These are phyloP conservation scores for Poeciliopsis infans DNA, from an alignment of 2,797 vertebrate species.

Conservation along the genomic window DNA sequence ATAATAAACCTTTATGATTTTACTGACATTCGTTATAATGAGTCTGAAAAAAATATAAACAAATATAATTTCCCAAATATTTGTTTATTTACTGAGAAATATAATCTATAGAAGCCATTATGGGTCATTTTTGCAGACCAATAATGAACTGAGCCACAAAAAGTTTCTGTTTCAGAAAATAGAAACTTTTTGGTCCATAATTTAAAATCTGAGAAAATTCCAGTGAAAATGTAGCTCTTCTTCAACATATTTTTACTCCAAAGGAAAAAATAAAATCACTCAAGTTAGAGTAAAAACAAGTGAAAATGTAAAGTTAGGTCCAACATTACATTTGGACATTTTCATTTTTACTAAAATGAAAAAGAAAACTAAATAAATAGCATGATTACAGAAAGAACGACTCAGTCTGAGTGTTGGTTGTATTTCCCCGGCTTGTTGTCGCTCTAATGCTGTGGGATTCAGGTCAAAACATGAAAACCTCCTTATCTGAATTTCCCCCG, in stretches of 20 bases:
- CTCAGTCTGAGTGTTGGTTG: conserved; percentile 8
- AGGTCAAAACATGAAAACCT: conserved; percentile 25
- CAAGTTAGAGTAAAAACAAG: too few relatives aligned
- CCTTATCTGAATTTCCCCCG: conserved; percentile 8
- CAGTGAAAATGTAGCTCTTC: neutral
- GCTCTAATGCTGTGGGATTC: neutral
- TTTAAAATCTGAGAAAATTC: neutral
- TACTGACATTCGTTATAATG: neutral
- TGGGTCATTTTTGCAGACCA: neutral
- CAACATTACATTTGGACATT: too few relatives aligned
- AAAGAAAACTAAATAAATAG: too few relatives aligned
- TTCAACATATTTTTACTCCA: too few relatives aligned
- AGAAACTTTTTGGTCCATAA: neutral
- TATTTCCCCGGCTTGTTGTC: neutral
- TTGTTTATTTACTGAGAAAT: neutral
- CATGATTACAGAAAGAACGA: too few relatives aligned
- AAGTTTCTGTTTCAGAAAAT: neutral
- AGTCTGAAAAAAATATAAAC: neutral
- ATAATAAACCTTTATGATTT: neutral
- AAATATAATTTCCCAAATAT: neutral
- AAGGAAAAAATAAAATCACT: too few relatives aligned
- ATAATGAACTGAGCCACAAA: neutral
- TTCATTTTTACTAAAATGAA: too few relatives aligned
- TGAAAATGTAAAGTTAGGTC: too few relatives aligned
- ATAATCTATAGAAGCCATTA: neutral